phyloP scores from a whole-genome alignment of 1,140 invertebrate species.

The Tetraneura akinire region DNA sequence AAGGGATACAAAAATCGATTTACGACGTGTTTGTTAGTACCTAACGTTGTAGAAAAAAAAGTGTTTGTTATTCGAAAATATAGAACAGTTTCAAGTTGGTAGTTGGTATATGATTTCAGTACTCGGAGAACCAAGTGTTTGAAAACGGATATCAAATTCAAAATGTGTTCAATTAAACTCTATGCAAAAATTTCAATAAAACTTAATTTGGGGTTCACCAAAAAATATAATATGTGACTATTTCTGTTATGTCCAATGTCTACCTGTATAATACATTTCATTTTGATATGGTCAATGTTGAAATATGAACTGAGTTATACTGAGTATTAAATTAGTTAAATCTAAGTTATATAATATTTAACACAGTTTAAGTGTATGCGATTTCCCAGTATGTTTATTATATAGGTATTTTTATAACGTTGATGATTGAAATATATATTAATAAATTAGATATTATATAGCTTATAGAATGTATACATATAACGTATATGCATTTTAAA shows the following conservation, averaged over 20 bases:
- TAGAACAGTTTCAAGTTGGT: constrained; percentile 37
- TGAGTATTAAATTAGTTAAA: too few species aligned
- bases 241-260: neutral
- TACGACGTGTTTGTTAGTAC: constrained; percentile 42
- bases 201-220: neutral
- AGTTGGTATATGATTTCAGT: constrained; percentile 28
- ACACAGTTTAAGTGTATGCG: too few species aligned
- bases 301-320: too few species aligned
- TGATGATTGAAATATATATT: too few species aligned
- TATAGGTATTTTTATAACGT: too few species aligned
- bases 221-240: neutral
- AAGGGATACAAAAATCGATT: constrained; percentile 44
- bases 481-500: too few species aligned
- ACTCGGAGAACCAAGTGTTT: constrained; percentile 21
- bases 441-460: too few species aligned
- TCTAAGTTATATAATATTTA: too few species aligned
- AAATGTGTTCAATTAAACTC: constrained; percentile 22
- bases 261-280: too few species aligned
- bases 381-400: too few species aligned
- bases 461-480: too few species aligned
- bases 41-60: constrained; percentile 50
- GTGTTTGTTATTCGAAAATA: constrained; percentile 43
- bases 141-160: constrained; percentile 23
- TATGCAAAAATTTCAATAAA: constrained; percentile 15
- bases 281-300: too few species aligned